phyloP scores from a whole-genome alignment of 2,888 invertebrate species.

The Spilosoma lubricipeda region DNA sequence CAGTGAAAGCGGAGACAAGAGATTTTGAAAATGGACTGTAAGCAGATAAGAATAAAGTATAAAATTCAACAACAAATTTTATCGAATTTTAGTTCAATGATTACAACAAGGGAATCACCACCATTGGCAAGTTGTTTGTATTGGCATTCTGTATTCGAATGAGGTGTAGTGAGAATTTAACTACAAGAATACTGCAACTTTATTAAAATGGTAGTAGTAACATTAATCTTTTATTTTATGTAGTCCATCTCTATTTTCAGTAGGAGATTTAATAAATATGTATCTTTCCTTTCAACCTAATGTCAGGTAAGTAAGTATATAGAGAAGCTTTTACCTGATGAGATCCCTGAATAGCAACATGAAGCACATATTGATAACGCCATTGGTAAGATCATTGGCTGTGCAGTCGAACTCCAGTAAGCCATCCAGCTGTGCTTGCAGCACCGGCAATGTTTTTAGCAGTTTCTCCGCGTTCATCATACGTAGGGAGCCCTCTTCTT shows the following conservation, averaged over 20 bases:
- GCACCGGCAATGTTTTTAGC: slow-evolving; percentile 97
- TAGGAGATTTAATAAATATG: too few relatives aligned
- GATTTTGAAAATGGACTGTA: too few relatives aligned
- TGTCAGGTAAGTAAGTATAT: neutral
- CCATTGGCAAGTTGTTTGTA: too few relatives aligned
- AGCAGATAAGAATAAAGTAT: too few relatives aligned
- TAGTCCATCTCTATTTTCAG: too few relatives aligned
- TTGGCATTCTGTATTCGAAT: neutral
- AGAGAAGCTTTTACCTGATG: slow-evolving; percentile 88
- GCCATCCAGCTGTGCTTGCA: slow-evolving; percentile 98
- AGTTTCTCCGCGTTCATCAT: slow-evolving; percentile 99
- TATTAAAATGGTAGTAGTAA: too few relatives aligned
- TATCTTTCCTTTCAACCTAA: neutral
- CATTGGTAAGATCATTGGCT: slow-evolving; percentile 98
- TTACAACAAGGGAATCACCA: too few relatives aligned
- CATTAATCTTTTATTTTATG: too few relatives aligned
- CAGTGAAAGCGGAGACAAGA: too few relatives aligned
- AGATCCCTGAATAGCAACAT: slow-evolving; percentile 99
- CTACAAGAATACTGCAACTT: neutral
- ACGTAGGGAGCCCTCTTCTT: slow-evolving; percentile 98
- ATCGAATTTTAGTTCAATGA: too few relatives aligned
- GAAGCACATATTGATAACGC: slow-evolving; percentile 99
- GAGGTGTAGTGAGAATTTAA: neutral
- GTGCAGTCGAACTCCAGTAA: slow-evolving; percentile 99
- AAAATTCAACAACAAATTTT: too few relatives aligned